These are phyloP conservation scores for Chaenocephalus aceratus DNA, from an alignment of 2,113 vertebrate genomes.

Conservation along the genomic window DNA sequence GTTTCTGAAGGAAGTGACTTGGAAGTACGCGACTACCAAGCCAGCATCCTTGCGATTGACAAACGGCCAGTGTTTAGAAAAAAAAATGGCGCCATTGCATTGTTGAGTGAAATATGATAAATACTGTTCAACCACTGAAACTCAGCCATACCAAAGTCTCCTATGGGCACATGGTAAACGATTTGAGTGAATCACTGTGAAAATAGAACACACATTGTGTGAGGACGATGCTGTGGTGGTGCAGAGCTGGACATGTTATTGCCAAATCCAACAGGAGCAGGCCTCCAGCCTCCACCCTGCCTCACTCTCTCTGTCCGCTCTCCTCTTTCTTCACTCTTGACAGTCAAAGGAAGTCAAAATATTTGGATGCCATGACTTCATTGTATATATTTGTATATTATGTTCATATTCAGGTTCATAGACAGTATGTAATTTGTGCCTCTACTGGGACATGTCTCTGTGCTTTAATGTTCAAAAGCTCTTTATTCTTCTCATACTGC, in stretches of 20 bases:
- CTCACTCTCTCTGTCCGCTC: constrained; percentile 12
- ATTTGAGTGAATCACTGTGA: constrained; percentile 15
- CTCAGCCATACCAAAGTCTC: not conserved
- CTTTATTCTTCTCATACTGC: too few species aligned
- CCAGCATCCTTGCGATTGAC: too few species aligned
- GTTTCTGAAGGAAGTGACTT: too few species aligned
- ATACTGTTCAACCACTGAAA: constrained; percentile 5
- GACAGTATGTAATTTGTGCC: too few species aligned
- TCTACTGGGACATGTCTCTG: too few species aligned
- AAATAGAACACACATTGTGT: constrained; percentile 13
- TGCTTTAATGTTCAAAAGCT: too few species aligned
- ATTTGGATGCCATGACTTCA: not conserved
- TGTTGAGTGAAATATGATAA: constrained; percentile 21
- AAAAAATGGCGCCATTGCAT: not conserved
- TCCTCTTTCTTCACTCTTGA: not conserved
- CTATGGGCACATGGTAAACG: constrained; percentile 5
- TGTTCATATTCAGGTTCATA: too few species aligned
- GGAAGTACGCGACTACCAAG: too few species aligned
- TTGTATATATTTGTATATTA: not conserved
- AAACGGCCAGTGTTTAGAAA: constrained; percentile 3
- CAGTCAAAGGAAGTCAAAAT: not conserved
- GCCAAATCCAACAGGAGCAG: constrained; percentile 37
- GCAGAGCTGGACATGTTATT: constrained; percentile 8
- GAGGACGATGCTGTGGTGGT: constrained; percentile 18
- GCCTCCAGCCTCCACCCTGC: constrained; percentile 26